Evolutionary conservation across 2,888 invertebrate species (phyloP).

Genomic region (Polydrusus pterygomalis): DNA sequence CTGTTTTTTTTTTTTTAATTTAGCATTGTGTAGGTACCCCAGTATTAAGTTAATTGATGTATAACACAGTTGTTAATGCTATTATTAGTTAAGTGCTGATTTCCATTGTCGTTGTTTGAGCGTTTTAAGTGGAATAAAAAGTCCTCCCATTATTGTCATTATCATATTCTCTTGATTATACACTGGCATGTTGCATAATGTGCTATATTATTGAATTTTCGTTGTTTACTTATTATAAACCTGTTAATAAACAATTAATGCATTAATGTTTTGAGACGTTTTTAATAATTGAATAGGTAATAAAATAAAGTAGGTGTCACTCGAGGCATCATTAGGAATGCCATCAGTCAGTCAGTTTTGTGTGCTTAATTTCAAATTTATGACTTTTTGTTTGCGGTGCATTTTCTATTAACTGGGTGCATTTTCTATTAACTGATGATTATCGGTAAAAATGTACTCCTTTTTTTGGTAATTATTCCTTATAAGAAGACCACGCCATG

Average conservation of each 20-base stretch:
- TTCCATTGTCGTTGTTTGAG: conserved; percentile 50
- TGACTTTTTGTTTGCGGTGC: not conserved
- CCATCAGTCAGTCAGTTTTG: not conserved
- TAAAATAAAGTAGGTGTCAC: too few species aligned
- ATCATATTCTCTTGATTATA: not conserved
- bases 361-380: not conserved
- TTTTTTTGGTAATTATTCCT: too few species aligned
- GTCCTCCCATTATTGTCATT: conserved; percentile 15
- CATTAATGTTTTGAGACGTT: conserved; percentile 19
- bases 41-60: conserved; percentile 53
- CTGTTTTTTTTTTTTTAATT: conserved; percentile 30
- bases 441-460: too few species aligned
- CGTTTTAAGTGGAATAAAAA: conserved; percentile 41
- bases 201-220: too few species aligned
- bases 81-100: conserved; percentile 50
- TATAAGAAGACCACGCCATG: too few species aligned
- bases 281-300: not conserved
- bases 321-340: not conserved
- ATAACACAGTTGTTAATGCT: conserved; percentile 48
- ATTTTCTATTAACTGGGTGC: not conserved
- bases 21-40: conserved; percentile 23
- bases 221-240: conserved; percentile 6
- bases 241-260: conserved; percentile 14
- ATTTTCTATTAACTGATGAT: too few species aligned
- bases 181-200: conserved; percentile 21